Percentiles rank a stretch among this genome's conserved stretches.
Evolutionary conservation across 1,140 invertebrate genomes (phyloP).

Genomic region (Parasteatoda tepidariorum): DNA sequence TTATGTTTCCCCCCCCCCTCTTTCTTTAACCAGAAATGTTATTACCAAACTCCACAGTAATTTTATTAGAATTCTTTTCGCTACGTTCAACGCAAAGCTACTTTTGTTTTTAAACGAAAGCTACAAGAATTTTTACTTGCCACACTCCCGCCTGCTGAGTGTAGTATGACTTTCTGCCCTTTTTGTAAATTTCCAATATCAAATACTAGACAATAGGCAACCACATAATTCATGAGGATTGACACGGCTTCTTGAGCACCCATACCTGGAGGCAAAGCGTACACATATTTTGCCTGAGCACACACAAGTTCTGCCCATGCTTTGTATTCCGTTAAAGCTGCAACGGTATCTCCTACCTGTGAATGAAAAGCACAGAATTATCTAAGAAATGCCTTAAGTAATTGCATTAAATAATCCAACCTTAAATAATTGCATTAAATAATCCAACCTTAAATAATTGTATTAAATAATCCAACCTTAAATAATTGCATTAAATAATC

Average conservation of each 20-base stretch:
- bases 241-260: slow-evolving; percentile 79
- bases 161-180: slow-evolving; percentile 84
- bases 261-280: slow-evolving; percentile 82
- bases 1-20: too few species aligned
- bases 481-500: too few species aligned
- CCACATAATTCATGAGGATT: slow-evolving; percentile 86
- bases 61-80: too few species aligned
- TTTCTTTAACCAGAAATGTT: background rate
- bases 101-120: background rate
- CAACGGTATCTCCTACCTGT: slow-evolving; percentile 86
- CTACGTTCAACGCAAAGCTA: too few species aligned
- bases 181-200: slow-evolving; percentile 82
- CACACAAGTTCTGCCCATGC: slow-evolving; percentile 88
- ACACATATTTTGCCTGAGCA: slow-evolving; percentile 83
- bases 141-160: slow-evolving; percentile 88
- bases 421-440: too few species aligned
- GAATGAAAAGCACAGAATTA: too few species aligned
- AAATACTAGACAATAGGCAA: slow-evolving; percentile 87
- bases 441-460: too few species aligned
- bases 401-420: too few species aligned
- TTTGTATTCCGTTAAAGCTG: slow-evolving; percentile 83
- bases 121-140: slow-evolving; percentile 81
- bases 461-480: too few species aligned
- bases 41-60: too few species aligned
- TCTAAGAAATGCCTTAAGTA: too few species aligned